Conservation (phyloP, 2,888 invertebrate genomes). For the Caenorhabditis sinica region DNA sequence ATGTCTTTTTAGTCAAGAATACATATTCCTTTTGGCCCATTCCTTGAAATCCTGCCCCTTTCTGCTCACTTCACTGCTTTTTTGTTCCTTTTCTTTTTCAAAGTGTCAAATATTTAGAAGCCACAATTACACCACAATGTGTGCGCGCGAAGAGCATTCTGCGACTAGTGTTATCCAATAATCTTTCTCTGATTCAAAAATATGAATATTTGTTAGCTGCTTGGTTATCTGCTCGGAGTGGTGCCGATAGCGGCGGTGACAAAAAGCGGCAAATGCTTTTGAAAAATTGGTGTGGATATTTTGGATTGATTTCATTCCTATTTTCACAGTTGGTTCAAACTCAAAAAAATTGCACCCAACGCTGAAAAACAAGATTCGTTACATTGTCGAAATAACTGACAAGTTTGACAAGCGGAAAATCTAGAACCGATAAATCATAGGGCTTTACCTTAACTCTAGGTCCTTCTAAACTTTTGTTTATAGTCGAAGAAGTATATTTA, state of each 20-base stretch:
- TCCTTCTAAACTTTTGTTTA: conserved; percentile 6
- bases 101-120: conserved; percentile 58
- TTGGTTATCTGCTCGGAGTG: conserved; percentile 17
- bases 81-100: conserved; percentile 26
- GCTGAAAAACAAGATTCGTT: no score
- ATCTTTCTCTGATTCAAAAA: conserved; percentile 32
- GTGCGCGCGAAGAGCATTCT: conserved; percentile 43
- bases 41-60: conserved; percentile 3
- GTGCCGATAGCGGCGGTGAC: conserved; percentile 8
- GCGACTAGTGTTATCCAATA: conserved; percentile 47
- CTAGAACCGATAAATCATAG: background rate
- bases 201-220: conserved; percentile 62
- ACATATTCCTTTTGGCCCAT: conserved; percentile 6
- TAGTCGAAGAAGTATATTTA: conserved; percentile 7
- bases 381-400: background rate
- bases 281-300: conserved; percentile 8
- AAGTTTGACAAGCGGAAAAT: background rate
- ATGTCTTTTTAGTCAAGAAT: conserved; percentile 37
- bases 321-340: background rate
- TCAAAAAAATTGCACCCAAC: background rate
- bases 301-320: no score
- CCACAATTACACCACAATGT: conserved; percentile 52
- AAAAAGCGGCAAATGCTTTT: conserved; percentile 25
- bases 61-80: conserved; percentile 16
- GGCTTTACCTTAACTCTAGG: background rate